A percentile compares a stretch with the other conserved stretches of the same genome.
These are phyloP conservation scores for Choloepus didactylus DNA, from an alignment of 2,797 vertebrate genomes.

Conservation along the genomic window DNA sequence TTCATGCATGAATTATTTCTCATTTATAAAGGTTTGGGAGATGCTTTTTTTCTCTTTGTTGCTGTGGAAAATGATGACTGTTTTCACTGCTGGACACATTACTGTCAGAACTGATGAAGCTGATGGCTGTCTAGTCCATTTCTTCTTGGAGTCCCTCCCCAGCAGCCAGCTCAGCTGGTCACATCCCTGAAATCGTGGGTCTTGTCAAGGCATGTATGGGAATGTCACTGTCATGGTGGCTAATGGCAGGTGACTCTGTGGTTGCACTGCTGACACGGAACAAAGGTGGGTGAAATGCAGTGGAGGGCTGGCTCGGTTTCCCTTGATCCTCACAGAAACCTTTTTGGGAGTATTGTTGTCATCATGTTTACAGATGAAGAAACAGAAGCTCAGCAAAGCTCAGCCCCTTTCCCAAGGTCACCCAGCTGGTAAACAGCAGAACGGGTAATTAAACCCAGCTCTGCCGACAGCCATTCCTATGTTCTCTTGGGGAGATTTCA, in stretches of 20 bases:
- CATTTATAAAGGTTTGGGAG: slow-evolving; percentile 78
- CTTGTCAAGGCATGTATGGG: not conserved
- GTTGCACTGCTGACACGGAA: not conserved
- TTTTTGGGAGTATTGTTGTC: not conserved
- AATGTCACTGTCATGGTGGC: not conserved
- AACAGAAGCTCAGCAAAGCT: slow-evolving; percentile 14
- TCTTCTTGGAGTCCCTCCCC: slow-evolving; percentile 60
- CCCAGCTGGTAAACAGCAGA: not conserved
- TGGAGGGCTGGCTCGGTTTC: not conserved
- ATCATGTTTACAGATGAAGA: not conserved
- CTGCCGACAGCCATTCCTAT: too few species aligned
- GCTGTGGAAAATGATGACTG: slow-evolving; percentile 70
- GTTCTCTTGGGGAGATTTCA: not conserved
- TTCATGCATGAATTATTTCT: slow-evolving; percentile 77
- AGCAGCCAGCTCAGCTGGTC: not conserved
- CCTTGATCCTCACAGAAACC: not conserved
- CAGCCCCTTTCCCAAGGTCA: not conserved
- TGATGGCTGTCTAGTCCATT: slow-evolving; percentile 35
- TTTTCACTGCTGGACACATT: slow-evolving; percentile 78
- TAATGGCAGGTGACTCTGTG: slow-evolving; percentile 42
- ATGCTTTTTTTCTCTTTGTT: not conserved
- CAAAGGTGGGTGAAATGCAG: not conserved
- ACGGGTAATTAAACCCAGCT: not conserved
- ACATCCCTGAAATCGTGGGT: slow-evolving; percentile 63
- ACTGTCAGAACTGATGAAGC: slow-evolving; percentile 69